A percentile compares a stretch with the other conserved stretches of the same genome.
Evolutionary conservation across 1,140 invertebrate genomes (phyloP).

Genomic region (Mesaphorura yosii): DNA sequence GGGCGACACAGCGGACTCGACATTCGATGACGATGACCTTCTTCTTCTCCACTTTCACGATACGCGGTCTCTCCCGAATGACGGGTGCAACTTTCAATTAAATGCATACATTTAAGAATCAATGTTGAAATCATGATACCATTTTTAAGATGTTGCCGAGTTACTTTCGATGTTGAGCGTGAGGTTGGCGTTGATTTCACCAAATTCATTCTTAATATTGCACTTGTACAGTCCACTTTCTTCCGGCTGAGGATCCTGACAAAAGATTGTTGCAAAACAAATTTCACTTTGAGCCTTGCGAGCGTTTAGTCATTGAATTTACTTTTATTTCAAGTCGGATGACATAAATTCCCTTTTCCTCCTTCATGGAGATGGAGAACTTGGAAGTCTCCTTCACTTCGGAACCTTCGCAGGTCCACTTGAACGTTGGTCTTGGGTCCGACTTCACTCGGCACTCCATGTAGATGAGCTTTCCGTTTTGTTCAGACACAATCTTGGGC

Average conservation of each 20-base stretch:
- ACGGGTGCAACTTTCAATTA: conserved; percentile 69
- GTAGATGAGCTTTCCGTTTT: conserved; percentile 89
- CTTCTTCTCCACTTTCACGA: conserved; percentile 78
- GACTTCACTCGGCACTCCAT: conserved; percentile 95
- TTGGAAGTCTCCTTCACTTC: conserved; percentile 65
- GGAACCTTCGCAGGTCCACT: conserved; percentile 79
- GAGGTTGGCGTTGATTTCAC: conserved; percentile 91
- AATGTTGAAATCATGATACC: not conserved
- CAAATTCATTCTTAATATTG: conserved; percentile 88
- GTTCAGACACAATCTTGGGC: conserved; percentile 84
- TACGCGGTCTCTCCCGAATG: conserved; percentile 80
- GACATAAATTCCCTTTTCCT: conserved; percentile 76
- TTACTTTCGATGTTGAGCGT: conserved; percentile 94
- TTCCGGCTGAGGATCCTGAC: conserved; percentile 80
- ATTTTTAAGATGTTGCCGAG: not conserved
- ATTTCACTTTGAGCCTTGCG: not conserved
- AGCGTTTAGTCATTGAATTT: conserved; percentile 16
- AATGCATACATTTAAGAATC: not conserved
- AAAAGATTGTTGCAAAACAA: not conserved
- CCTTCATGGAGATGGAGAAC: conserved; percentile 60
- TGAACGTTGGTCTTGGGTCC: conserved; percentile 80
- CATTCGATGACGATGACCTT: conserved; percentile 82
- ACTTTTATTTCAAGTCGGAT: conserved; percentile 76
- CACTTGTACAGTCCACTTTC: conserved; percentile 98
- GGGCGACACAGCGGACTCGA: conserved; percentile 72